phyloP scores from a whole-genome alignment of 1,140 invertebrate genomes.

The Drosophila nannoptera region DNA sequence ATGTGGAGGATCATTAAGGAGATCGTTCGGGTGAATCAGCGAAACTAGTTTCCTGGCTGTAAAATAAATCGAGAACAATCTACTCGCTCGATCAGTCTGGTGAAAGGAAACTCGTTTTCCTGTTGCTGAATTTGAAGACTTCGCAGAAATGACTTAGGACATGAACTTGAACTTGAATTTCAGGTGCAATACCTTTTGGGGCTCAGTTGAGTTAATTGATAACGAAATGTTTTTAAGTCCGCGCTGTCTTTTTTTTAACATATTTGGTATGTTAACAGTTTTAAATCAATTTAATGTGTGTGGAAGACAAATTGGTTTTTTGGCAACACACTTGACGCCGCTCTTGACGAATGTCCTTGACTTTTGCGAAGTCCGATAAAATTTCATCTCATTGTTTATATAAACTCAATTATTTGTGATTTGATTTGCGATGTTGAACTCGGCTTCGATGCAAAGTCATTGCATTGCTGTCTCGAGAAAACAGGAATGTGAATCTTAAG shows the following conservation, averaged over 20 bases:
- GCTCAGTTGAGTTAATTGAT: no score
- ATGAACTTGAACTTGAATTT: slow-evolving; percentile 25
- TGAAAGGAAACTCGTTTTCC: slow-evolving; percentile 65
- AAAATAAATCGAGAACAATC: slow-evolving; percentile 29
- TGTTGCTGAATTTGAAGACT: background rate
- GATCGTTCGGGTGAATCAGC: slow-evolving; percentile 20
- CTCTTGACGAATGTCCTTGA: slow-evolving; percentile 16
- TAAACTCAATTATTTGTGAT: slow-evolving; percentile 1
- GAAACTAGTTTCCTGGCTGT: slow-evolving; percentile 33
- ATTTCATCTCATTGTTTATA: background rate
- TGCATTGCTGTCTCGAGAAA: slow-evolving; percentile 17
- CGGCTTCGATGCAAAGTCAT: slow-evolving; percentile 31
- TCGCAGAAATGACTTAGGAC: slow-evolving; percentile 18
- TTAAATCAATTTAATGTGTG: no score
- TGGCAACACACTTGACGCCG: no score
- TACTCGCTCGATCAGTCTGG: slow-evolving; percentile 19
- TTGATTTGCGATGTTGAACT: slow-evolving; percentile 27
- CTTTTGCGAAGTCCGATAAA: background rate
- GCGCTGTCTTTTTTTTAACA: no score
- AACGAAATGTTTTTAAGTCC: no score
- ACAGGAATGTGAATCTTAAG: background rate
- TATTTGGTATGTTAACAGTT: no score
- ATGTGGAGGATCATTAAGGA: slow-evolving; percentile 22
- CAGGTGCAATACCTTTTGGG: background rate
- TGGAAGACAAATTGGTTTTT: no score